These are phyloP conservation scores for Keiferia lycopersicella DNA, from an alignment of 2,888 invertebrate species.

Conservation along the genomic window DNA sequence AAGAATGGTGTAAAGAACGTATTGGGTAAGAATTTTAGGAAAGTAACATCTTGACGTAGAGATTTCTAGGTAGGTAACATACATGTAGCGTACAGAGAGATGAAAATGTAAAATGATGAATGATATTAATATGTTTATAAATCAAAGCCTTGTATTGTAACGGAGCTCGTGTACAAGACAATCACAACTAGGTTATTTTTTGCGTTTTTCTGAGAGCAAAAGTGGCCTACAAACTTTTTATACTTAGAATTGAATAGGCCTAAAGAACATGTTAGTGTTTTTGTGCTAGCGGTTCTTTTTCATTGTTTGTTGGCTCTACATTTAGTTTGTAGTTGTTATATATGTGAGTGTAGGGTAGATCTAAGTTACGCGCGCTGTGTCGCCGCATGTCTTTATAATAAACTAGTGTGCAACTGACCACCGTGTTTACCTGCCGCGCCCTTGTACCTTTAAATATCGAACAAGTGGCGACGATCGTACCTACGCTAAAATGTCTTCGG, in stretches of 20 bases:
- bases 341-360: too few relatives aligned
- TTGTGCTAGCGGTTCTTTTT: not conserved
- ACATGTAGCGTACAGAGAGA: not conserved
- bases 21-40: not conserved
- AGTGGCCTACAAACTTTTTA: not conserved
- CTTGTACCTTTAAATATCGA: too few relatives aligned
- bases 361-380: too few relatives aligned
- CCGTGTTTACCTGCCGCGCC: too few relatives aligned
- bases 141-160: not conserved
- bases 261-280: not conserved
- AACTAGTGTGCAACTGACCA: too few relatives aligned
- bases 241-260: not conserved
- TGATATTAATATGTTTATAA: not conserved
- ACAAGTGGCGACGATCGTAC: too few relatives aligned
- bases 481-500: too few relatives aligned
- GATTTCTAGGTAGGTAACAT: not conserved
- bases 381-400: too few relatives aligned
- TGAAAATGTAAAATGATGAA: not conserved
- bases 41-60: not conserved
- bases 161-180: not conserved
- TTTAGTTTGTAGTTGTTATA: too few relatives aligned
- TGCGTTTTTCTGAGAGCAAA: not conserved
- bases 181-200: not conserved
- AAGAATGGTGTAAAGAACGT: not conserved
- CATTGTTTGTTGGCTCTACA: not conserved